A percentile compares a stretch with the other conserved stretches of the same genome.
Evolutionary conservation across 1,140 invertebrate genomes (phyloP).

Genomic region (Planococcus citri): DNA sequence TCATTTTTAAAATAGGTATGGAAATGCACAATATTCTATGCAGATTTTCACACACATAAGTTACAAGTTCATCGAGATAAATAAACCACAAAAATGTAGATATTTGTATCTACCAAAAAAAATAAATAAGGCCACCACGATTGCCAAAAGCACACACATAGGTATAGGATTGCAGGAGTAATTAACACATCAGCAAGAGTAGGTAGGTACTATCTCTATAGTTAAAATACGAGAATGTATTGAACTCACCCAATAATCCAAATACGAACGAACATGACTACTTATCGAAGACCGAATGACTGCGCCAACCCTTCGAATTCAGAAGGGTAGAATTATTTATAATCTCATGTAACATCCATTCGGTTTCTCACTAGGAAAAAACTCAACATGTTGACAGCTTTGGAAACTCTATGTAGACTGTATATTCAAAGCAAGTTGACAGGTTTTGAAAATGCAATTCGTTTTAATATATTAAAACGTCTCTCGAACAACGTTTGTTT

Average conservation of each 20-base stretch:
- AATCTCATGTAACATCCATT: conserved; percentile 7
- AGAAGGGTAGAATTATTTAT: not conserved
- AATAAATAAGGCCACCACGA: no score
- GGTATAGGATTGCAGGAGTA: no score
- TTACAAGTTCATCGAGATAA: no score
- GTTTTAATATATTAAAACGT: not conserved
- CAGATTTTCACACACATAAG: no score
- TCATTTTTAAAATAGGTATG: no score
- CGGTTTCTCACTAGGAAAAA: not conserved
- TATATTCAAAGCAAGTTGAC: not conserved
- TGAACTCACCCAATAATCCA: not conserved
- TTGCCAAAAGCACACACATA: no score
- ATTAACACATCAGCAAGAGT: no score
- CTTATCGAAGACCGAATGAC: not conserved
- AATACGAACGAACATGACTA: not conserved
- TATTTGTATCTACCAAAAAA: no score
- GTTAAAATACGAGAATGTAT: not conserved
- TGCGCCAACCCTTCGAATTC: not conserved
- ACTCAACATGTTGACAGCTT: not conserved
- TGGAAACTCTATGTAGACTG: not conserved
- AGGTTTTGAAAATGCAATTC: not conserved
- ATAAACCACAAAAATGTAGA: no score
- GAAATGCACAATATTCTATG: no score
- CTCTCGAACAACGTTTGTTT: not conserved
- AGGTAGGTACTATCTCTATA: no score